Base-by-base conservation (phyloP, 2,113 vertebrate species). In the Smithornis capensis region DNA sequence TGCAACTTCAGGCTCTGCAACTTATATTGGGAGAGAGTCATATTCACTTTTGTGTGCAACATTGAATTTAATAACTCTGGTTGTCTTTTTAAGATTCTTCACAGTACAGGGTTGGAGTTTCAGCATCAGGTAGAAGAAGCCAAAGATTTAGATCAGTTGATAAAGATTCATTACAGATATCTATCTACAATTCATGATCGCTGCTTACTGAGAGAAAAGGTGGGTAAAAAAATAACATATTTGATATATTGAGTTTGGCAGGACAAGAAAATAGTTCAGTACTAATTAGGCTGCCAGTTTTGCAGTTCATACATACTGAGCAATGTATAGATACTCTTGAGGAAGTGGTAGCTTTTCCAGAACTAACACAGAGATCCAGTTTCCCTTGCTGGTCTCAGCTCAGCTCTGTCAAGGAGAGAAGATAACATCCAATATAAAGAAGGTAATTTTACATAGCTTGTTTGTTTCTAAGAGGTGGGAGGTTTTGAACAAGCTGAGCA, bases 61-160 rank as follows among this genome's bases (percentile, higher is more conserved):
- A 5, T 8, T n/a, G 22, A 35, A 64, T 91, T 77, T 90, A 71
- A 56, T 88, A 57, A 69, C 45, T 69, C 2, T 64, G n/a, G 4
- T 71, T 7, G 44, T 95, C 81, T 91, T 94, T 64, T 89, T 37
- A 97, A 99, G 99, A 99, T 99, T 94, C 98, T 99, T 75, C 99
- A 99, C 87, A 99, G 99, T 96, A 99, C 99, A 3, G 99, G 99
- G 19, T 97, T 99, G 94, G 99, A 99, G 95, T 99, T 99, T 97
- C 99, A 99, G 88, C 99, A 99, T 96, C 99, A 99, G 92, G 99
- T 99, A 4, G 98, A 99, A 90, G 99, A 99, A 97, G 99, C 99
- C 27, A 99, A 99, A 90, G 99, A 99, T 97, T 97, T 99, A 97
- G 99, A 99, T 97, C 99, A 99, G 29, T 97, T 99, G 85, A 99